Percentiles rank a stretch among this genome's conserved stretches.
Evolutionary conservation across 2,113 vertebrate species (phyloP).

Genomic region (Odocoileus hemionus): DNA sequence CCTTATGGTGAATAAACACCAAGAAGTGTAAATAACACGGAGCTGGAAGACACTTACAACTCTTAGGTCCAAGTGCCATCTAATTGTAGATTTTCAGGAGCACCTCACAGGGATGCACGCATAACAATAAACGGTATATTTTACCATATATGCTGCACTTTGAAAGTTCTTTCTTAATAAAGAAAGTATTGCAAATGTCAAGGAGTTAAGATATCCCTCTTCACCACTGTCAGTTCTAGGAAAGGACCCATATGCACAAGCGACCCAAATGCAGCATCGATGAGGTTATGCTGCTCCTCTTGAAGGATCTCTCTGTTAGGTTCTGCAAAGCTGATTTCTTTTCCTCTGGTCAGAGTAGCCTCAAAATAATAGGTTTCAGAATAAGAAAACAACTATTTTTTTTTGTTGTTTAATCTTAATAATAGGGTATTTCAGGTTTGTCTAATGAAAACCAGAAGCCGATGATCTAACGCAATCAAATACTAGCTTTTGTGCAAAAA

Average conservation of each 20-base stretch:
- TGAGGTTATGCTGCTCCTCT: slow-evolving; percentile 65
- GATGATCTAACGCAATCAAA: slow-evolving; percentile 80
- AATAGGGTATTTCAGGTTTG: slow-evolving; percentile 77
- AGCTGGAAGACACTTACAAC: slow-evolving; percentile 54
- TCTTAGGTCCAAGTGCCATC: slow-evolving; percentile 51
- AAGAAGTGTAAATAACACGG: neutral
- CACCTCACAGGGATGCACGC: slow-evolving; percentile 44
- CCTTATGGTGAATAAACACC: neutral
- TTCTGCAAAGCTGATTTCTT: slow-evolving; percentile 69
- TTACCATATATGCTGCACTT: slow-evolving; percentile 53
- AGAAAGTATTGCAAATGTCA: slow-evolving; percentile 69
- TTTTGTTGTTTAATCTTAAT: slow-evolving; percentile 77
- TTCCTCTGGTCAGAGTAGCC: slow-evolving; percentile 69
- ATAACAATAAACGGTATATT: slow-evolving; percentile 59
- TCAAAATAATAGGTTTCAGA: slow-evolving; percentile 73
- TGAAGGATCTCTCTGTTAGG: slow-evolving; percentile 72
- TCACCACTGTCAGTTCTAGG: slow-evolving; percentile 64
- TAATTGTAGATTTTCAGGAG: neutral
- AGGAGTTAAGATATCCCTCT: slow-evolving; percentile 64
- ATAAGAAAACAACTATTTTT: slow-evolving; percentile 72
- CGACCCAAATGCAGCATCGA: slow-evolving; percentile 48
- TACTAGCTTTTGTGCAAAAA: slow-evolving; percentile 74
- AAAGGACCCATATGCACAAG: slow-evolving; percentile 62
- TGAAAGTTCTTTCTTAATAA: slow-evolving; percentile 71
- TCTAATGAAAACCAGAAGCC: slow-evolving; percentile 83